Evolutionary conservation across 2,888 invertebrate species (phyloP), one percentile per base, ranked within the genome.

Genomic region (Oeneis ivallda): DNA sequence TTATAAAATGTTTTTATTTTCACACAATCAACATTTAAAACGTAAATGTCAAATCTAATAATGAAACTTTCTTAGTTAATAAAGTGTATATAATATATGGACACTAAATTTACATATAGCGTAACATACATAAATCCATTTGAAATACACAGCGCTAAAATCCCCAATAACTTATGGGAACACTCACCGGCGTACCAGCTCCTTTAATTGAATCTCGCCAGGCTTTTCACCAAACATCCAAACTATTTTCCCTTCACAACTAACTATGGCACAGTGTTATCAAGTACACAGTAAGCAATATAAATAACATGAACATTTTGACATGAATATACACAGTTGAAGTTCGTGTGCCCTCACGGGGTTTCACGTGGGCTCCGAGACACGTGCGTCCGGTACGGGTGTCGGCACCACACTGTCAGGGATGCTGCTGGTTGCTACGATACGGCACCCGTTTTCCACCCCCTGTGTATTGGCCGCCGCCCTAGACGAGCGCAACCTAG

Each of bases 381-480:
- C 79, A 80, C 89, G 87, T 76, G 84, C 78, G 83, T 65, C 74
- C 80, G 72, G 74, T 69, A 73, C 83, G 83, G 75, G 76, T 71
- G 76, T 72, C 81, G 76, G 79, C 79, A 82, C 82, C 79, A 82
- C 78, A 91, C 91, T 91, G 90, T 73, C 81, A 87, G 87, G 91
- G 91, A 92, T 89, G 90, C 91, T 90, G 90, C 71, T 70, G 72
- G 91, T 92, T 92, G 91, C 91, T 89, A 89, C 79, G 91, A 85
- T 89, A 92, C 90, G 75, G 76, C 82, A 77, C 84, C 85, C 84
- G 76, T 75, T 75, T 75, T 84, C 84, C 82, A 85, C 87, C 86
- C 83, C 80, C 73, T 71, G 74, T 71, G 73, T 75, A 82, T 82
- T 79, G 80, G 79, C 79, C 79, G 82, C 89, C 89, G 89, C 90